Conservation (phyloP, 2,797 vertebrate genomes). For the Antrozous pallidus region DNA sequence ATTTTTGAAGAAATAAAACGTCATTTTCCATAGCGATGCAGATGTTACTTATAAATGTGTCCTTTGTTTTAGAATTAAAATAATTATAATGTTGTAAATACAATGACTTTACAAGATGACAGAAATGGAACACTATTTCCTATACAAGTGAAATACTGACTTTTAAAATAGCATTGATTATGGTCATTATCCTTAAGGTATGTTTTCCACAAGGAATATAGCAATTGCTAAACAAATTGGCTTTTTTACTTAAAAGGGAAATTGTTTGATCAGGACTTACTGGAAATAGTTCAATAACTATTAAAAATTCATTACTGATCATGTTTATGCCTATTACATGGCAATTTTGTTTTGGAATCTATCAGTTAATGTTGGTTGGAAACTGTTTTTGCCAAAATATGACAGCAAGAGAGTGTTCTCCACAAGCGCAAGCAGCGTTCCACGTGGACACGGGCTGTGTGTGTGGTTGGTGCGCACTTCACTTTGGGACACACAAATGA, state of each 20-base stretch:
- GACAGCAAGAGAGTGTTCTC: not conserved
- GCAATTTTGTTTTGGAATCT: constrained; percentile 4
- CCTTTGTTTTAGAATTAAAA: constrained; percentile 35
- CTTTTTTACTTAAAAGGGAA: not conserved
- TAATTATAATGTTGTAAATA: not conserved
- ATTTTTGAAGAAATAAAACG: constrained; percentile 17
- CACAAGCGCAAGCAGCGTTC: not conserved
- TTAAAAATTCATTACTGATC: not conserved
- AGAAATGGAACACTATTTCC: not conserved
- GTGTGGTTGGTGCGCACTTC: not conserved
- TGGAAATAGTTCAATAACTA: not conserved
- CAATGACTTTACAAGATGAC: not conserved
- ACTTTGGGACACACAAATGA: constrained; percentile 11
- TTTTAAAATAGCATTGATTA: not conserved
- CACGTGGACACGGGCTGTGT: not conserved
- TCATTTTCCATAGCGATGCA: constrained; percentile 5
- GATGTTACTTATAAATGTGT: not conserved
- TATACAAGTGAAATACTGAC: not conserved
- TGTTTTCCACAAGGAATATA: not conserved
- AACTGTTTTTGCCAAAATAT: not conserved
- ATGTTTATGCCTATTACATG: not conserved
- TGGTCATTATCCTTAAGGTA: not conserved
- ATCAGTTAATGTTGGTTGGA: not conserved
- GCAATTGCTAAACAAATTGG: not conserved
- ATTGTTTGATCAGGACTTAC: not conserved